Evolutionary conservation across 1,140 invertebrate species (phyloP).

Genomic region (Muscidifurax raptorellus): DNA sequence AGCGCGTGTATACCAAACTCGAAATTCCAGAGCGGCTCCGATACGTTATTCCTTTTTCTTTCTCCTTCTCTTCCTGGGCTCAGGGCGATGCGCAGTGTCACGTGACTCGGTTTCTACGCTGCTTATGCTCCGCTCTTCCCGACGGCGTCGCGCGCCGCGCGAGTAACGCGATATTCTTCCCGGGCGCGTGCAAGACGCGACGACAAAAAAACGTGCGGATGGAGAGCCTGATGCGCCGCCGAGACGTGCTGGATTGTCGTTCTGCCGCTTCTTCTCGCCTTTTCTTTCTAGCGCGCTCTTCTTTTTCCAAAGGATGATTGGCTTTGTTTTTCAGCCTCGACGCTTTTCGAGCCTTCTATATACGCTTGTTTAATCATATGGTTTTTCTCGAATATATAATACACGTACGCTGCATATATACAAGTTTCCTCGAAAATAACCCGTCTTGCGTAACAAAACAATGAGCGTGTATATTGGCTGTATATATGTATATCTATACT

Average conservation of each 20-base stretch:
- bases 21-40: constrained; percentile 42
- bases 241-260: constrained; percentile 14
- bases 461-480: too few relatives aligned
- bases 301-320: neutral
- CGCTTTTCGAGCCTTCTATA: too few relatives aligned
- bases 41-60: neutral
- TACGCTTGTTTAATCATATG: too few relatives aligned
- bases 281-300: neutral
- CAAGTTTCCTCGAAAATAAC: too few relatives aligned
- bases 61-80: neutral
- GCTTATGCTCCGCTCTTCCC: neutral
- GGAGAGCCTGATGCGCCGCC: neutral
- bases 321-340: too few relatives aligned
- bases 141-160: neutral
- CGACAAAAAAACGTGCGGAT: neutral
- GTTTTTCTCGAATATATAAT: too few relatives aligned
- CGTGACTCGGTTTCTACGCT: neutral
- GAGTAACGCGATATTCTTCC: constrained; percentile 44
- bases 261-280: neutral
- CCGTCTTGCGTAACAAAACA: too few relatives aligned
- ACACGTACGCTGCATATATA: too few relatives aligned
- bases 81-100: neutral
- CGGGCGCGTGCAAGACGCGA: constrained; percentile 29
- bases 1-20: constrained; percentile 32
- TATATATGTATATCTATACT: too few relatives aligned